These are phyloP conservation scores for Squalus acanthias DNA, from an alignment of 2,797 vertebrate species.

Conservation along the genomic window DNA sequence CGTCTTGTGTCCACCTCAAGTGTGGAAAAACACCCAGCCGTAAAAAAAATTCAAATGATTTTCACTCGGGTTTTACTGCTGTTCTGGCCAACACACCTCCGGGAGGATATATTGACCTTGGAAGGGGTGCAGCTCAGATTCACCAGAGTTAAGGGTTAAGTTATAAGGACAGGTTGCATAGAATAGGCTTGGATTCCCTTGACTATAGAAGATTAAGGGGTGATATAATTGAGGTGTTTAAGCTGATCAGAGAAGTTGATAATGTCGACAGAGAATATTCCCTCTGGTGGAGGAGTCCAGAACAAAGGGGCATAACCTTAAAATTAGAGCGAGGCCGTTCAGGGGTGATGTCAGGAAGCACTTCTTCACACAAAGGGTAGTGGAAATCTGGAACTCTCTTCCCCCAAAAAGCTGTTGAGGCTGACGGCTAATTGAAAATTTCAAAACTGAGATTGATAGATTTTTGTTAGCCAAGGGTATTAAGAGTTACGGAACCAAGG, in stretches of 20 bases:
- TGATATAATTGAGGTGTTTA: neutral
- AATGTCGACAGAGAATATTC: too few species aligned
- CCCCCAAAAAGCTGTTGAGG: too few species aligned
- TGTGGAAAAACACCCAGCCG: neutral
- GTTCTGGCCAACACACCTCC: neutral
- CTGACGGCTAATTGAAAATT: too few species aligned
- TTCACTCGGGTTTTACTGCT: neutral
- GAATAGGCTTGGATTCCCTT: neutral
- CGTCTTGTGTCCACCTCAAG: neutral
- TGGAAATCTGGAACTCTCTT: too few species aligned
- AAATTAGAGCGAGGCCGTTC: neutral
- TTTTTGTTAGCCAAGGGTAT: too few species aligned
- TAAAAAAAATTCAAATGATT: neutral
- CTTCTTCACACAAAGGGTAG: too few species aligned
- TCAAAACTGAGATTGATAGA: too few species aligned
- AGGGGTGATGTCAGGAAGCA: too few species aligned
- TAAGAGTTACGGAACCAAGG: too few species aligned
- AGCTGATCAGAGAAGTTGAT: neutral
- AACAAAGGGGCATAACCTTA: neutral
- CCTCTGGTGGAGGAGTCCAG: too few species aligned
- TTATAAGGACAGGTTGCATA: neutral
- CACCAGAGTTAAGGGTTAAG: neutral
- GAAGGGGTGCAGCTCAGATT: neutral
- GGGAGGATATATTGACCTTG: neutral
- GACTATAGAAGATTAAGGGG: neutral